Base-by-base conservation (phyloP, 2,797 vertebrate genomes). In the Enteromius mattozi region DNA sequence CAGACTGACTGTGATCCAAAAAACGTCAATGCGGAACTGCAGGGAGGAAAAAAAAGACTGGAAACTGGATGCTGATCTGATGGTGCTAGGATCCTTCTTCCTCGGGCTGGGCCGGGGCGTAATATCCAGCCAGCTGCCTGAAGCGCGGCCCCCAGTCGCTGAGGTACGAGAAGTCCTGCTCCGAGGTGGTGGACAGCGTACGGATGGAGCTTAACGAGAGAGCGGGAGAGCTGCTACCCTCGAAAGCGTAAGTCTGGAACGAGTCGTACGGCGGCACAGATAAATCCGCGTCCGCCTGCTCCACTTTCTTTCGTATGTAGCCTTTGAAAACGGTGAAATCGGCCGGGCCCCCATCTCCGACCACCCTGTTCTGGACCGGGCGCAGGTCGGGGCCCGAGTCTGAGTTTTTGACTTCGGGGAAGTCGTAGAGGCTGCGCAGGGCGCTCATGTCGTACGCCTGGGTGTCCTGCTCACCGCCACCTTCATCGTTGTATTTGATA, bases 401-500 rank as follows among this genome's bases (percentile, higher is more conserved):
- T 0, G 95, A 91, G 19, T 93, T 94, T 89, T 98, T 98, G 87
- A 95, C 93, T 88, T 99, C 97, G 0, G 97, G 96, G 87, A 98
- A 98, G 93, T 99, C 98, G 1, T 99, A 99, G 86, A 99, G 97
- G 92, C 96, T 99, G 65, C 98, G 96, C 89, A 99, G 93, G 9
- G 98, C 97, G 6, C 97, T 98, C 98, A 99, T 99, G 94, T 99
- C 98, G 3, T 99, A 99, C 10, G 98, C 98, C 91, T 99, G 97
- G 0, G 98, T 99, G 96, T 99, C 98, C 94, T 99, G 98, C 92
- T 99, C 98, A 0, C 98, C 98, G 0, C 98, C 98, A 0, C 98
- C 98, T 86, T 99, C 98, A 0, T 99, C 98, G 0, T 99, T 99
- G 96, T 99, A 99, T 88, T 99, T 99, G 95, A 99, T 99, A 92